Conservation (phyloP, 2,888 invertebrate genomes). For the Anthrax anthrax region DNA sequence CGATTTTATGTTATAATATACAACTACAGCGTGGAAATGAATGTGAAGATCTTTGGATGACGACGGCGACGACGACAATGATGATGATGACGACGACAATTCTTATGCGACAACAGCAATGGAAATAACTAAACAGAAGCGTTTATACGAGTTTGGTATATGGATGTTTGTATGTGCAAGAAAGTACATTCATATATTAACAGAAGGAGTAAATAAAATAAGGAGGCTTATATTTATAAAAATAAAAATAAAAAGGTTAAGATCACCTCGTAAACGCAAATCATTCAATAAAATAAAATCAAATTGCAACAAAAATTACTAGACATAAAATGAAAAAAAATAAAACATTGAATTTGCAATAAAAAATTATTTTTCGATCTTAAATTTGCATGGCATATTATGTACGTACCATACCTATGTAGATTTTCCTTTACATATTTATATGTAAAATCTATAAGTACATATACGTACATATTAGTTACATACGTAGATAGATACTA, state of each 20-base stretch:
- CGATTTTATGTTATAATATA: conserved; percentile 15
- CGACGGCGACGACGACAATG: background rate
- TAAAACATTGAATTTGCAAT: background rate
- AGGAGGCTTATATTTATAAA: background rate
- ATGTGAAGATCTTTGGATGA: background rate
- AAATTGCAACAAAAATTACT: background rate
- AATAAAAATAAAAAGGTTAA: background rate
- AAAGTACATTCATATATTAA: background rate
- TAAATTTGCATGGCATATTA: conserved; percentile 2
- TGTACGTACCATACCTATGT: background rate
- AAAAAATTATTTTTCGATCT: conserved; percentile 1
- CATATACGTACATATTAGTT: too few relatives aligned
- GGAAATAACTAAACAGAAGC: background rate
- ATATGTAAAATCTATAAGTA: too few relatives aligned
- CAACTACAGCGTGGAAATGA: background rate
- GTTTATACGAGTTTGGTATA: background rate
- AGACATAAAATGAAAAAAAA: background rate
- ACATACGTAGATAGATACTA: too few relatives aligned
- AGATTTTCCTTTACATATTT: too few relatives aligned
- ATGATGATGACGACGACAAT: background rate
- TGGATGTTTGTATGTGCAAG: too few relatives aligned
- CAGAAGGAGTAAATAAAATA: background rate
- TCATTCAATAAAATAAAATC: conserved; percentile 2
- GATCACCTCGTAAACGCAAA: conserved; percentile 7
- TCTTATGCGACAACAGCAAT: background rate